A percentile compares a stretch with the other conserved stretches of the same genome.
phyloP scores from a whole-genome alignment of 2,888 invertebrate species.

The Ornithoptera priamus region DNA sequence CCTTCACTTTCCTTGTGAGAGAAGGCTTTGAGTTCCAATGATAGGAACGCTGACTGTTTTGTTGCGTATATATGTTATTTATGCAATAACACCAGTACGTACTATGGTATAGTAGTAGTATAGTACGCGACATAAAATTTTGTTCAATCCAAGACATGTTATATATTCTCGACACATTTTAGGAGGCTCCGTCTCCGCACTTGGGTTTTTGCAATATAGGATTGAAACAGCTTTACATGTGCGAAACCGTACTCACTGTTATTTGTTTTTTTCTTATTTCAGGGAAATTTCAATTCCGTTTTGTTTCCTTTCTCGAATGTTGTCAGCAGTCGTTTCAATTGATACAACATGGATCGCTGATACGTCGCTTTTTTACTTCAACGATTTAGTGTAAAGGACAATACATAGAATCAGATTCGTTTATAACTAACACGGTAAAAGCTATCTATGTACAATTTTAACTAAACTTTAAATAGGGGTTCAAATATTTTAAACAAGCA shows the following conservation, averaged over 20 bases:
- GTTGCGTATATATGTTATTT: neutral
- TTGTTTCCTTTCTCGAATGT: conserved; percentile 9
- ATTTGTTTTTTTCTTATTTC: conserved; percentile 25
- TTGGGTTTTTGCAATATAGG: conserved; percentile 16
- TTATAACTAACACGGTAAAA: neutral
- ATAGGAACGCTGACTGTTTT: too few species aligned
- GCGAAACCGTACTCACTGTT: conserved; percentile 18
- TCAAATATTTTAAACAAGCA: neutral
- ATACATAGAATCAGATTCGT: neutral
- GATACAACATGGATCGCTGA: conserved; percentile 6
- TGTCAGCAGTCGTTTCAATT: conserved; percentile 17
- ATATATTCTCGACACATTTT: conserved; percentile 9
- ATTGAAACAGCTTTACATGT: conserved; percentile 22
- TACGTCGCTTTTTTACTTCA: neutral
- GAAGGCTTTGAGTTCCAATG: neutral
- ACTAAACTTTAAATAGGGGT: neutral
- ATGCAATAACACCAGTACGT: neutral
- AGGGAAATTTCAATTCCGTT: conserved; percentile 19
- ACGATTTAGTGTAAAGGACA: neutral
- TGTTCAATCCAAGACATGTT: neutral
- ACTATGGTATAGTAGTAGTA: neutral
- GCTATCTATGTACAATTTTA: neutral
- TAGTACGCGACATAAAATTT: neutral
- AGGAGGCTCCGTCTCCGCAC: neutral
- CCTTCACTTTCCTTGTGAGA: neutral